Base-by-base conservation (phyloP, 1,140 invertebrate genomes). In the Leptopilina boulardi region DNA sequence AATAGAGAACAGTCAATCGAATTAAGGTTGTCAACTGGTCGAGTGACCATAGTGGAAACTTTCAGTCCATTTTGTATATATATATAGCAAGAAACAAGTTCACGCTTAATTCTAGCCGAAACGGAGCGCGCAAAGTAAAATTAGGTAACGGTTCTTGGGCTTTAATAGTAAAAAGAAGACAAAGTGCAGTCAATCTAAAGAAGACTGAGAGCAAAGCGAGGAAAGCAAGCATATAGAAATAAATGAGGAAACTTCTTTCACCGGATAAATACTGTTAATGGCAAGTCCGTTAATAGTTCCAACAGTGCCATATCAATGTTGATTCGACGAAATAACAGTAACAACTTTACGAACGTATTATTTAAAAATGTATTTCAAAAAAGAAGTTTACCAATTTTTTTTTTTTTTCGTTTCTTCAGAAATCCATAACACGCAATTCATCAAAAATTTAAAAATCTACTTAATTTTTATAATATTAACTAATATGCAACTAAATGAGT, bases 221-320 rank as follows among this genome's bases (percentile, higher is more conserved):
- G 47, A 30, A 66, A 34, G 59, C 23, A 66, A 30, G 59, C 23
- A 30, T 66, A 23, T 66, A 66, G 59, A n/a, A 66, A 66, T 66
- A 34, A 66, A 66, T 66, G 59, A 66, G 59, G 59, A 66, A 66
- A 30, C 59, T 66, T 76, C 66, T 71, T 76, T 76, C 59, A 76
- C 75, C 75, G 70, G 74, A 75, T 75, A 71, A 75, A 75, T 75
- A 70, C 42, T 75, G 74, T 75, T 75, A 75, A 75, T 54, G 47
- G 70, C 19, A 23, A 54, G 47, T 71, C 70, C 75, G 75, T 76
- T 76, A 76, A 76, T 76, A 72, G 47, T 23, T 38, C 44, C 44
- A 54, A 44, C 70, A 76, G 75, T 59, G 51, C 75, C 70, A 76
- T 66, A 56, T 76, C 59, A 21, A 66, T n/a, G 51, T 15, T 18